A percentile compares a stretch with the other conserved stretches of the same genome.
Conservation (phyloP, 2,888 invertebrate species). For the Bruchidius siliquastri region DNA sequence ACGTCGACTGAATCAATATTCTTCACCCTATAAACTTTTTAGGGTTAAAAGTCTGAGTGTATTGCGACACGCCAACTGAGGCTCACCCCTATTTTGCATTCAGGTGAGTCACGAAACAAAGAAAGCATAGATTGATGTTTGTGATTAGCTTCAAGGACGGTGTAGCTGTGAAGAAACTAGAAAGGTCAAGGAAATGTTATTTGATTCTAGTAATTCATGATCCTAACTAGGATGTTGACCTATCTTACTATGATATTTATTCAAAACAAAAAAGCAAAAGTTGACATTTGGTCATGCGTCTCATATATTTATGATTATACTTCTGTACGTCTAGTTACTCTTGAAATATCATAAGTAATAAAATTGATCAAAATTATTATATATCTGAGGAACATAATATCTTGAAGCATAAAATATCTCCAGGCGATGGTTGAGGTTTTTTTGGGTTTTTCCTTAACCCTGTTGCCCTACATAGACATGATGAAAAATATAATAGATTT, state of each 20-base stretch:
- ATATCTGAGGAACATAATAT: too few relatives aligned
- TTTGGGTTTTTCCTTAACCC: too few relatives aligned
- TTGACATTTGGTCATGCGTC: too few relatives aligned
- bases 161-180: neutral
- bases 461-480: too few relatives aligned
- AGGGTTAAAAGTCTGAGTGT: neutral
- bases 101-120: neutral
- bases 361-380: too few relatives aligned
- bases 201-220: neutral
- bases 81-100: neutral
- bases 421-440: too few relatives aligned
- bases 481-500: too few relatives aligned
- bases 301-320: too few relatives aligned
- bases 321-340: too few relatives aligned
- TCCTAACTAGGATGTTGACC: neutral
- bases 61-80: neutral
- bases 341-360: too few relatives aligned
- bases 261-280: neutral
- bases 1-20: neutral
- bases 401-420: too few relatives aligned
- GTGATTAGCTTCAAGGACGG: neutral
- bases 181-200: neutral
- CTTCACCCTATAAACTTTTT: neutral
- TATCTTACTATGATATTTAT: neutral
- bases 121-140: neutral